Evolutionary conservation across 2,797 vertebrate species (phyloP).

Genomic region (Cichlasoma orientale): DNA sequence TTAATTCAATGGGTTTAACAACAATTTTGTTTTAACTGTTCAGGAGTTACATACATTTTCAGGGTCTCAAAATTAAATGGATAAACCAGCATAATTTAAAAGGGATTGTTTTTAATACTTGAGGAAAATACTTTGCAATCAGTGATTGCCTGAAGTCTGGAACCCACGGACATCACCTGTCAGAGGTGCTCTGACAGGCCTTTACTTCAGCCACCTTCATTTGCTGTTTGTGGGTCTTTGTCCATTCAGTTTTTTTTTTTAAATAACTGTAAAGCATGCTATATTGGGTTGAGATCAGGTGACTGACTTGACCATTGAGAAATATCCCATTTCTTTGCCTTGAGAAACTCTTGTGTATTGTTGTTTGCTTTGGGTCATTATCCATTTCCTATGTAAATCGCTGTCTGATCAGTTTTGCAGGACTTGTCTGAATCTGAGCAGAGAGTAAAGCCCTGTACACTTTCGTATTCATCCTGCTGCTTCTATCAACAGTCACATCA

Average conservation of each 20-base stretch:
- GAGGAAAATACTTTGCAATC: neutral
- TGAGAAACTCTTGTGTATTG: neutral
- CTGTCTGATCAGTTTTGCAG: neutral
- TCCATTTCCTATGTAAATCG: neutral
- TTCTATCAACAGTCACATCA: neutral
- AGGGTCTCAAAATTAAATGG: neutral
- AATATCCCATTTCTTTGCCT: neutral
- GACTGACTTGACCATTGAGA: neutral
- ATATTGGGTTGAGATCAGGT: neutral
- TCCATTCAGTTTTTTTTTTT: neutral
- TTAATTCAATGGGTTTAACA: neutral
- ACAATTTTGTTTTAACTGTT: neutral
- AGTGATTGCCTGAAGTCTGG: neutral
- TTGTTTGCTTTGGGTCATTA: neutral
- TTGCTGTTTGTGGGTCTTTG: neutral
- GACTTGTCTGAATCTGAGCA: neutral
- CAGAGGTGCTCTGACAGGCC: too few species aligned
- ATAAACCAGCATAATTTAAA: neutral
- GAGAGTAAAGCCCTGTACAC: neutral
- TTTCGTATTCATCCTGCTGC: neutral
- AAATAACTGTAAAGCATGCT: neutral
- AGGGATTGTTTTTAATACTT: neutral
- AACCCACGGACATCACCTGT: neutral
- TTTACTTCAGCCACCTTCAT: neutral
- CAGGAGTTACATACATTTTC: neutral